Percentiles rank a stretch among this genome's conserved stretches.
These are phyloP conservation scores for Yasuhikotakia modesta DNA, from an alignment of 2,797 vertebrate genomes.

Conservation along the genomic window DNA sequence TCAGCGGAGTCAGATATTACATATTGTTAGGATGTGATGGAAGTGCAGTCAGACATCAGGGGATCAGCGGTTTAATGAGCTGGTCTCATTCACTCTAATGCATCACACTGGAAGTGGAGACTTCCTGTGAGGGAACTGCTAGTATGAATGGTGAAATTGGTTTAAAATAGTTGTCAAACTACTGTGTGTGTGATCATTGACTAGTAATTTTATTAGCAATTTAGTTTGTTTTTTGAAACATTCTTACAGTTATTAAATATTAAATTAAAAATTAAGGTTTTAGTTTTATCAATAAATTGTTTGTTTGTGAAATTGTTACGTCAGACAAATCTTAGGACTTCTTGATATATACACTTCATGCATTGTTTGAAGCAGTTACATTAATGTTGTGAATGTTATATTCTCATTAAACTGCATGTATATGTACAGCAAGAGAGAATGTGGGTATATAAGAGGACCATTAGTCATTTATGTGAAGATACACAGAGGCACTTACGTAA, in stretches of 20 bases:
- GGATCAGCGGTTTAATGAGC: constrained; percentile 44
- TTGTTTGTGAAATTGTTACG: no score
- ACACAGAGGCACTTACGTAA: constrained; percentile 45
- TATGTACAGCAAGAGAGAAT: constrained; percentile 12
- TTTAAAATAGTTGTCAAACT: background rate
- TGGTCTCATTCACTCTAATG: constrained; percentile 15
- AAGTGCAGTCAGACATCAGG: constrained; percentile 42
- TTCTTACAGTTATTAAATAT: no score
- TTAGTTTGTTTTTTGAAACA: no score
- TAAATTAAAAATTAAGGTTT: no score
- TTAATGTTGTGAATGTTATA: background rate
- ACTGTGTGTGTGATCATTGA: no score
- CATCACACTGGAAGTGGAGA: background rate
- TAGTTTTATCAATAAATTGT: no score
- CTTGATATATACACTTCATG: background rate
- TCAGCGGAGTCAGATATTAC: constrained; percentile 23
- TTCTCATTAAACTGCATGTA: background rate
- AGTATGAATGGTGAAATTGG: background rate
- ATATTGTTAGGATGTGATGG: constrained; percentile 37
- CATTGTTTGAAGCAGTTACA: background rate
- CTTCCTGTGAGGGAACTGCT: constrained; percentile 21
- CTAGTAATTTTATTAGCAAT: no score
- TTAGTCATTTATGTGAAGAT: constrained; percentile 19
- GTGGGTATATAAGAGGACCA: no score
- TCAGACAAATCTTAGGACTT: no score